Conservation (phyloP, 2,797 vertebrate genomes). For the Leuciscus waleckii region DNA sequence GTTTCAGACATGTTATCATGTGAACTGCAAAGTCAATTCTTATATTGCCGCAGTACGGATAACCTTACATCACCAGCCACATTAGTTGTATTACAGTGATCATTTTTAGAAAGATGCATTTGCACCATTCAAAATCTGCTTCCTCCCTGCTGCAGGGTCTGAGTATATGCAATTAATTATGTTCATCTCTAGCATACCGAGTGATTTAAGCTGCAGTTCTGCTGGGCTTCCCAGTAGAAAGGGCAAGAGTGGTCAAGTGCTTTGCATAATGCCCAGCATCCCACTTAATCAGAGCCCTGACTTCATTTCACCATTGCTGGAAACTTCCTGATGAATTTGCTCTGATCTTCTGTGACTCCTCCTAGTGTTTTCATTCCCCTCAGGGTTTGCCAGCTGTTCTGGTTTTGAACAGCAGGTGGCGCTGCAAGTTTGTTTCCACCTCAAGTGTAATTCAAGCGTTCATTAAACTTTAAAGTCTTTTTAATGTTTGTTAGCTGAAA, state of each 20-base stretch:
- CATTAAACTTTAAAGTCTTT: background rate
- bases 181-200: background rate
- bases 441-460: background rate
- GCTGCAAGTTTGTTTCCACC: background rate
- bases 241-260: background rate
- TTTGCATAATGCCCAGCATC: constrained; percentile 11
- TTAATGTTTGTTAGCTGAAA: background rate
- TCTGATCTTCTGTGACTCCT: background rate
- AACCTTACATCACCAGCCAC: background rate
- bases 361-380: background rate
- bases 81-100: background rate
- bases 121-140: background rate
- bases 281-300: constrained; percentile 16
- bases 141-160: background rate
- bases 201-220: constrained; percentile 7
- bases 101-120: background rate
- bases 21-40: background rate
- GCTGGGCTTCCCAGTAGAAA: background rate
- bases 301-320: constrained; percentile 4
- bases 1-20: background rate
- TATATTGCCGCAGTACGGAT: background rate
- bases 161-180: background rate
- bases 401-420: constrained; percentile 20
- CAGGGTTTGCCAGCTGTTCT: background rate
- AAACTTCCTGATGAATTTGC: constrained; percentile 8